These are phyloP conservation scores for Semaprochilodus insignis DNA, from an alignment of 2,797 vertebrate species.

Conservation along the genomic window DNA sequence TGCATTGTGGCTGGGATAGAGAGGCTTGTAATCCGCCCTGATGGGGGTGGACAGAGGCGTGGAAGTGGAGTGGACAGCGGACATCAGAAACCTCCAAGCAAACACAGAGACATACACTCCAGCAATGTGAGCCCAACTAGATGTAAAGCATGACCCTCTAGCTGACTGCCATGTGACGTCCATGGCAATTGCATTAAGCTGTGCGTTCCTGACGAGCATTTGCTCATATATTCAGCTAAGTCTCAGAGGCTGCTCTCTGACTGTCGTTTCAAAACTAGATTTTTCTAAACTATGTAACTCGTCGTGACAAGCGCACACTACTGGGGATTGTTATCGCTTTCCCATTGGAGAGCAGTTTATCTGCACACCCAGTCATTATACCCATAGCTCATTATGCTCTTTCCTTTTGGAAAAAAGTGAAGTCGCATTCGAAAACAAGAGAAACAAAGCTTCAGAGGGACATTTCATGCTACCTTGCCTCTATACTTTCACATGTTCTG, in stretches of 20 bases:
- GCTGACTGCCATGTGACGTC: conserved; percentile 28
- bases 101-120: conserved; percentile 7
- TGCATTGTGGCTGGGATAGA: conserved; percentile 64
- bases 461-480: background rate
- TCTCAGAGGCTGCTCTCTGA: background rate
- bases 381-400: background rate
- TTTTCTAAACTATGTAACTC: background rate
- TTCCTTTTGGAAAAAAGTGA: background rate
- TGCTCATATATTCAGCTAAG: background rate
- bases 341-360: background rate
- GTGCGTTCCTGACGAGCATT: background rate
- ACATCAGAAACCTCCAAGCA: conserved; percentile 22
- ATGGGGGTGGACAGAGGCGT: conserved; percentile 65
- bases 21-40: conserved; percentile 71
- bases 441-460: background rate
- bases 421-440: background rate
- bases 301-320: background rate
- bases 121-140: background rate
- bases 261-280: background rate
- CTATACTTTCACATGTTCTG: background rate
- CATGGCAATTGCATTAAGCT: conserved; percentile 26
- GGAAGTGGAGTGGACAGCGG: conserved; percentile 52
- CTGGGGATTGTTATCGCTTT: background rate
- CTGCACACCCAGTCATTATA: background rate
- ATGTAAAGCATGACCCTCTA: conserved; percentile 30